Conservation (phyloP, 2,113 vertebrate species). For the Heterotilapia buettikoferi region DNA sequence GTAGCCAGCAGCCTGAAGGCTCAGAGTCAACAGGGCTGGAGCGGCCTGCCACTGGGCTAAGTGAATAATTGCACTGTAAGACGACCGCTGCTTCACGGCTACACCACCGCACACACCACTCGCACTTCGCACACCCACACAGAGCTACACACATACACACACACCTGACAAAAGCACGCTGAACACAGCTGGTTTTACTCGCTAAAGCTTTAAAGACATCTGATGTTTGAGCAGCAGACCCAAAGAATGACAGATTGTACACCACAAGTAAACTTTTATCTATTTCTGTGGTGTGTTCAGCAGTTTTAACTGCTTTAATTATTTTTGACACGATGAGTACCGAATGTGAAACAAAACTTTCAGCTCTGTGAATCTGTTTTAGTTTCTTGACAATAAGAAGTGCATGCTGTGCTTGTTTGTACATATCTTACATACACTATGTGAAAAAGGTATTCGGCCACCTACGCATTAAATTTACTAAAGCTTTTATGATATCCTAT, state of each 20-base stretch:
- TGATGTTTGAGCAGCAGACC: neutral
- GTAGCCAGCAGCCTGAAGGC: conserved; percentile 32
- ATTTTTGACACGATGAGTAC: neutral
- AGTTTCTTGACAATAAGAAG: neutral
- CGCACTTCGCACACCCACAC: neutral
- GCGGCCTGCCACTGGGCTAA: conserved; percentile 44
- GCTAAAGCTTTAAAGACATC: neutral
- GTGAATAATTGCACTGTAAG: conserved; percentile 69
- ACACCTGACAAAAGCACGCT: conserved; percentile 8
- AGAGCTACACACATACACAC: neutral
- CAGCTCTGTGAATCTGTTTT: neutral
- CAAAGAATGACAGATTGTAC: neutral
- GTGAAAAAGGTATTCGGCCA: neutral
- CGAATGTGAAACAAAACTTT: neutral
- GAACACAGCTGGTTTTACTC: conserved; percentile 33
- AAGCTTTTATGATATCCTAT: fast-evolving
- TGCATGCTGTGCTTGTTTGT: neutral
- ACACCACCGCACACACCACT: conserved; percentile 35
- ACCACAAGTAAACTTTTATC: neutral
- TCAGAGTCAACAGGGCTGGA: conserved; percentile 52
- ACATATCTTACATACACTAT: neutral
- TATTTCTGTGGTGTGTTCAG: neutral
- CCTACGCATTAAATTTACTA: neutral
- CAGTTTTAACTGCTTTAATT: neutral
- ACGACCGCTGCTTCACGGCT: conserved; percentile 45